Conservation (phyloP, 1,140 invertebrate genomes). For the Caenorhabditis elegans region DNA sequence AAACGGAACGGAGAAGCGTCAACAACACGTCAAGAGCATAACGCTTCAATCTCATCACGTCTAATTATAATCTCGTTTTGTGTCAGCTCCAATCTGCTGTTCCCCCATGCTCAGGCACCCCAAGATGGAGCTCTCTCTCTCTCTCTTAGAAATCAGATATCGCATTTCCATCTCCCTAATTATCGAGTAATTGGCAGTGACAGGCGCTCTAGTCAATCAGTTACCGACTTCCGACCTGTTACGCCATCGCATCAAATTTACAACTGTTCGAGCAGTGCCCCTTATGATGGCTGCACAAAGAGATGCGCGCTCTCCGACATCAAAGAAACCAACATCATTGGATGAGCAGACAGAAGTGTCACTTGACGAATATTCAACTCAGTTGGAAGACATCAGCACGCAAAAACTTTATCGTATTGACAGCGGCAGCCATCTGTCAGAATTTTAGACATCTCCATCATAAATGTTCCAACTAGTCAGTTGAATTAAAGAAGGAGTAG, state of each 20-base stretch:
- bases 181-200: conserved; percentile 4
- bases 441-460: conserved; percentile 2
- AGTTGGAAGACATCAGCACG: background rate
- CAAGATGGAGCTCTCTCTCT: background rate
- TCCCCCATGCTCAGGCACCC: background rate
- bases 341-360: too few relatives aligned
- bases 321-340: background rate
- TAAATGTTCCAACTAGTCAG: too few relatives aligned
- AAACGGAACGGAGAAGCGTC: conserved; percentile 2
- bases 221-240: conserved; percentile 18
- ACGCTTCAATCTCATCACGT: conserved; percentile 18
- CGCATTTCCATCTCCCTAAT: conserved; percentile 8
- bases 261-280: background rate
- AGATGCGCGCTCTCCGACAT: background rate
- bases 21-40: conserved; percentile 29
- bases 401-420: conserved; percentile 2
- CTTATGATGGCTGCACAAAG: background rate
- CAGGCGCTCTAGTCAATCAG: background rate
- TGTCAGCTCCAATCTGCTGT: conserved; percentile 21
- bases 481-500: too few relatives aligned
- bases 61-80: conserved; percentile 27
- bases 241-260: conserved; percentile 23
- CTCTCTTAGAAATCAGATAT: conserved; percentile 10
- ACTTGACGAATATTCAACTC: background rate
- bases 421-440: background rate